Conservation (phyloP, 2,113 vertebrate species). For the Irena cyanogastra region DNA sequence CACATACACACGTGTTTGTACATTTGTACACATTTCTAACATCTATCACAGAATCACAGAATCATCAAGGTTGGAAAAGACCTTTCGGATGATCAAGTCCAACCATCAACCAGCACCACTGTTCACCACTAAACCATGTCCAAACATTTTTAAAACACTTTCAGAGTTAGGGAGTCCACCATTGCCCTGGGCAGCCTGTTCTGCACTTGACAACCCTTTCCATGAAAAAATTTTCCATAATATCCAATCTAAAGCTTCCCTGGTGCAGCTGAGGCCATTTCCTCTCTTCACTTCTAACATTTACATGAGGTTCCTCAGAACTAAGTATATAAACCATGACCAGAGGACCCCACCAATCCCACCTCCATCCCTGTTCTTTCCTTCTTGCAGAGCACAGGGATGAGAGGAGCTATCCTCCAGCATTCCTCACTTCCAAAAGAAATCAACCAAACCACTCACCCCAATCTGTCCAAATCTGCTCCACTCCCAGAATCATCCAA, state of each 20-base stretch:
- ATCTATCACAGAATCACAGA: too few relatives aligned
- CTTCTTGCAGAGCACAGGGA: background rate
- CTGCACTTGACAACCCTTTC: background rate
- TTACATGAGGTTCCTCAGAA: background rate
- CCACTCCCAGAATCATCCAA: background rate
- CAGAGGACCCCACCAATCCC: background rate
- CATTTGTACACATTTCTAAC: background rate
- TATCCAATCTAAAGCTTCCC: background rate
- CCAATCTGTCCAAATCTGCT: background rate
- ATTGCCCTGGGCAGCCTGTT: background rate
- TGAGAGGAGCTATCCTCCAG: background rate
- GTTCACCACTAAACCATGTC: background rate
- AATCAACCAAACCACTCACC: background rate
- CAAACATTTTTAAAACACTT: background rate
- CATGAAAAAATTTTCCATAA: background rate
- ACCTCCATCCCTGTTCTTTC: background rate
- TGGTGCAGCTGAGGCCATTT: background rate
- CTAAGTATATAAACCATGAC: fast-evolving
- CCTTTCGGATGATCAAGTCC: background rate
- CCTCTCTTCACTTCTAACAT: background rate
- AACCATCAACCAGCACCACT: background rate
- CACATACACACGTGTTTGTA: fast-evolving
- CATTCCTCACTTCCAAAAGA: background rate
- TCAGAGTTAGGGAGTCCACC: too few relatives aligned
- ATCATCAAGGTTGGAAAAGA: background rate